Percentiles rank a stretch among this genome's conserved stretches.
Conservation (phyloP, 2,113 vertebrate species). For the Glaucomys volans region DNA sequence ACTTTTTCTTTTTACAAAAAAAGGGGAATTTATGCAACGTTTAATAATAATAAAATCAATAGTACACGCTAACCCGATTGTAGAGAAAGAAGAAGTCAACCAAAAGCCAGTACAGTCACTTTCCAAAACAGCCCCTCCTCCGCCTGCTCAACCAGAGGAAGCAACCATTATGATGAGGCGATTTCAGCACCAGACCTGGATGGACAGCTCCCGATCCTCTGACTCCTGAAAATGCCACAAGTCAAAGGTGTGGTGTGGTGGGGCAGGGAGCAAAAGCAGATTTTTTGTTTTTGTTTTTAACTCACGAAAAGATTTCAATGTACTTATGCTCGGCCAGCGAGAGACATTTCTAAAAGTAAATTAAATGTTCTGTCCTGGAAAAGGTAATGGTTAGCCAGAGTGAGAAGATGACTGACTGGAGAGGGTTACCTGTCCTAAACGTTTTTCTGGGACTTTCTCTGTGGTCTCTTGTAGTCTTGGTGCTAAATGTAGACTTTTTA, state of each 20-base stretch:
- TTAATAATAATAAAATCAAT: slow-evolving; percentile 67
- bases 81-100: slow-evolving; percentile 69
- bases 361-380: slow-evolving; percentile 62
- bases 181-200: slow-evolving; percentile 75
- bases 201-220: slow-evolving; percentile 70
- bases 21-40: slow-evolving; percentile 32
- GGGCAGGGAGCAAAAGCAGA: neutral
- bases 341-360: slow-evolving; percentile 79
- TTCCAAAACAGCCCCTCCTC: slow-evolving; percentile 70
- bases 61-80: slow-evolving; percentile 61
- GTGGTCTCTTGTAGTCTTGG: slow-evolving; percentile 63
- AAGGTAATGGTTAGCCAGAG: slow-evolving; percentile 42
- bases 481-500: slow-evolving; percentile 66
- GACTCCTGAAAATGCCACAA: slow-evolving; percentile 45
- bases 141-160: slow-evolving; percentile 52
- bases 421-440: slow-evolving; percentile 43
- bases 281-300: neutral
- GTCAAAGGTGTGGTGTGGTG: neutral
- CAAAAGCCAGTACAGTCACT: slow-evolving; percentile 68
- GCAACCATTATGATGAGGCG: slow-evolving; percentile 41
- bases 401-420: slow-evolving; percentile 11
- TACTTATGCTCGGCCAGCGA: slow-evolving; percentile 63
- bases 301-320: slow-evolving; percentile 52
- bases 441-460: slow-evolving; percentile 65
- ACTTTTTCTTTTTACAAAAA: slow-evolving; percentile 72